phyloP scores from a whole-genome alignment of 2,888 invertebrate species.

The Conus canariensis region DNA sequence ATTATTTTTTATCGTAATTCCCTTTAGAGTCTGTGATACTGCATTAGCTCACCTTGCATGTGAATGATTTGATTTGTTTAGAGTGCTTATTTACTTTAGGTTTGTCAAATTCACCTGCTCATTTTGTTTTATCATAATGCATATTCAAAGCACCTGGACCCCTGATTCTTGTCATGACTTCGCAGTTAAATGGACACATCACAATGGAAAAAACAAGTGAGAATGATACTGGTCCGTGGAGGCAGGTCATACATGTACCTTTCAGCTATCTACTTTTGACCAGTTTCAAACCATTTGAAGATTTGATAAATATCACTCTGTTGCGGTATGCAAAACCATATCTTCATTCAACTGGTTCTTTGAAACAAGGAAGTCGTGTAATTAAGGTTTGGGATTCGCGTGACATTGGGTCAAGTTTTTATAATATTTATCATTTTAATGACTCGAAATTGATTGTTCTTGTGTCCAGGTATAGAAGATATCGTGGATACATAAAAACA shows the following conservation, averaged over 20 bases:
- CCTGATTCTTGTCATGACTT: neutral
- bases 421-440: neutral
- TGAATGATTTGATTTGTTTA: too few relatives aligned
- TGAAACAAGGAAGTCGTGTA: neutral
- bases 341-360: neutral
- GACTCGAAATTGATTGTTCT: neutral
- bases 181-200: neutral
- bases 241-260: neutral
- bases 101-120: too few relatives aligned
- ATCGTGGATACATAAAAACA: neutral
- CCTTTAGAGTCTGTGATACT: too few relatives aligned
- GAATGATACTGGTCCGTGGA: too few relatives aligned
- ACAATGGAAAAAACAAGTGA: neutral
- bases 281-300: neutral
- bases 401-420: neutral
- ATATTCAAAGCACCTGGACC: neutral
- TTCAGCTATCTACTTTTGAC: neutral
- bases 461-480: neutral
- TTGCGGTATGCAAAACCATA: neutral
- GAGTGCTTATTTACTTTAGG: too few relatives aligned
- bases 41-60: too few relatives aligned
- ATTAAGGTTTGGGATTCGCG: neutral
- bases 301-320: neutral
- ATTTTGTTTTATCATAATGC: too few relatives aligned
- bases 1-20: too few relatives aligned